These are phyloP conservation scores for Agrotis ipsilon DNA, from an alignment of 2,888 invertebrate genomes.

Conservation along the genomic window DNA sequence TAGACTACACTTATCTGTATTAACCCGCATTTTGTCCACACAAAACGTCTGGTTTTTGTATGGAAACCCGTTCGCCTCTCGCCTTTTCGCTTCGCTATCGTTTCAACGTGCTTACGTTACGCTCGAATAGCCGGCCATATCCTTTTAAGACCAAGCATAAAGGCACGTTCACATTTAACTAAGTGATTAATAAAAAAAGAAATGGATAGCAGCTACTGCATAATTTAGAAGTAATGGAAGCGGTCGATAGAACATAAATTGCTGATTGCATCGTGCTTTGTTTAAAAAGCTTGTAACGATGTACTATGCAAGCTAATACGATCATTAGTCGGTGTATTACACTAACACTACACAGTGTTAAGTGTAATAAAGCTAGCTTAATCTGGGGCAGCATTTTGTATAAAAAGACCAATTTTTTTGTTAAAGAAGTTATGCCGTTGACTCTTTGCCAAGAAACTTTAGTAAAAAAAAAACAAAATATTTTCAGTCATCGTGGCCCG, in stretches of 20 bases:
- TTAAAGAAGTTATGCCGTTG: background rate
- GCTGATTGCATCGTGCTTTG: slow-evolving; percentile 21
- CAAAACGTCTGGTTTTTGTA: slow-evolving; percentile 41
- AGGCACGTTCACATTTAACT: slow-evolving; percentile 9
- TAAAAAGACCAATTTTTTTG: background rate
- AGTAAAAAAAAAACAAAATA: no score
- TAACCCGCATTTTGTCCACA: slow-evolving; percentile 47
- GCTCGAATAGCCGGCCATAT: slow-evolving; percentile 29
- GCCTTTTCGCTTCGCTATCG: slow-evolving; percentile 43
- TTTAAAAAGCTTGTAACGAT: slow-evolving; percentile 1
- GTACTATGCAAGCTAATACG: slow-evolving; percentile 8
- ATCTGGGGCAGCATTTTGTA: background rate
- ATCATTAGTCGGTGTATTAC: slow-evolving; percentile 5
- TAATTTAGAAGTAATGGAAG: background rate
- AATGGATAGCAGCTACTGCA: background rate
- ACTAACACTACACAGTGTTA: no score
- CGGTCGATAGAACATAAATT: slow-evolving; percentile 1
- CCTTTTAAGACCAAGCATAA: slow-evolving; percentile 31
- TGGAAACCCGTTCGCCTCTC: slow-evolving; percentile 24
- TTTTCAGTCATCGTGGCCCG: no score
- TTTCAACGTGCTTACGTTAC: slow-evolving; percentile 30
- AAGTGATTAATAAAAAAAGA: slow-evolving; percentile 15
- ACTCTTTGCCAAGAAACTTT: slow-evolving; percentile 20
- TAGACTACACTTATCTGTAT: slow-evolving; percentile 42
- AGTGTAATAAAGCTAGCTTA: slow-evolving; percentile 7